Conservation (phyloP, 2,113 vertebrate genomes). For the Salminus brasiliensis region DNA sequence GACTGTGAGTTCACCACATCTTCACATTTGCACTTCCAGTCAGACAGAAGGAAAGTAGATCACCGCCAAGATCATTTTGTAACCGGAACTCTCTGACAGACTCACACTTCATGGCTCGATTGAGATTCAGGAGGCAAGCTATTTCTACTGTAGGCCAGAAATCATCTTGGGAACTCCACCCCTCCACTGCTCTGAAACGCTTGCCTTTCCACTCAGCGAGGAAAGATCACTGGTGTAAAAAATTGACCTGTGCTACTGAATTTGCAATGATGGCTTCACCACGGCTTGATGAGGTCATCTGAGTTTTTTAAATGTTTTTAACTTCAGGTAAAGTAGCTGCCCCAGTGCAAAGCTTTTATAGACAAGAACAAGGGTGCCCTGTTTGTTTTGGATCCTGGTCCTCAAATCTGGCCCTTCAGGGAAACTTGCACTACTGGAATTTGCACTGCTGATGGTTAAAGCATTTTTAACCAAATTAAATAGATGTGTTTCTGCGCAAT, state of each 20-base stretch:
- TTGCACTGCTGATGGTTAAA: background rate
- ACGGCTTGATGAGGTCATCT: conserved; percentile 7
- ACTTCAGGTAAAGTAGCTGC: conserved; percentile 18
- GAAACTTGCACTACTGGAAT: too few species aligned
- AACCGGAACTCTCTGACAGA: background rate
- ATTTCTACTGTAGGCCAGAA: conserved; percentile 24
- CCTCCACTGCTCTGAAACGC: background rate
- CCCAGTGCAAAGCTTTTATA: background rate
- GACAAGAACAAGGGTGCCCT: background rate
- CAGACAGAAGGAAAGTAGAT: background rate
- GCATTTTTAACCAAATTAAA: too few species aligned
- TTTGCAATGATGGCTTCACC: conserved; percentile 21
- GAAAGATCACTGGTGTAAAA: conserved; percentile 5
- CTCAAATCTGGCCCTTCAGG: too few species aligned
- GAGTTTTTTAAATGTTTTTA: conserved; percentile 20
- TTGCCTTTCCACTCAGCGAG: conserved; percentile 14
- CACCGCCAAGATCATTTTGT: background rate
- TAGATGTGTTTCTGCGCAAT: too few species aligned
- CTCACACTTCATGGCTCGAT: background rate
- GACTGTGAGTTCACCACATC: background rate
- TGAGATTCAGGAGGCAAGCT: background rate
- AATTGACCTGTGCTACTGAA: conserved; percentile 21
- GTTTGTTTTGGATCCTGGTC: background rate
- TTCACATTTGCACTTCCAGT: background rate
- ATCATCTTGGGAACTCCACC: background rate